Conservation (phyloP, 2,888 invertebrate species). For the Erynnis tages region DNA sequence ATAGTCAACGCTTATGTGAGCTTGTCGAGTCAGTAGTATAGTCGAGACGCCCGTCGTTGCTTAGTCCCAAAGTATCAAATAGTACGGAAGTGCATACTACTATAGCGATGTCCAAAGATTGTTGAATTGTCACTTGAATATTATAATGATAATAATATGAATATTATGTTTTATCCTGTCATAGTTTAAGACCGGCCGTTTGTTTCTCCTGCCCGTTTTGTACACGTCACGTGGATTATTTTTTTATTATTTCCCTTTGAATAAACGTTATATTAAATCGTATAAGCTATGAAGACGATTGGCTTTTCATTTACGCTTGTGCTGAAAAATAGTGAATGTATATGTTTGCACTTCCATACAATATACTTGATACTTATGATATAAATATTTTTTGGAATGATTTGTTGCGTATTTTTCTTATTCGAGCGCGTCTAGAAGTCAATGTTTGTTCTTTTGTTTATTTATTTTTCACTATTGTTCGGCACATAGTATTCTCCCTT, state of each 20-base stretch:
- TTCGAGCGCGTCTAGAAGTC: background rate
- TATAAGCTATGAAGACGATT: constrained; percentile 48
- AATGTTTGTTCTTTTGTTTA: constrained; percentile 43
- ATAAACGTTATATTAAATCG: constrained; percentile 57
- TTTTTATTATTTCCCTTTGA: constrained; percentile 2
- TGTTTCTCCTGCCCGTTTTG: constrained; percentile 22
- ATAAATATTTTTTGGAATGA: constrained; percentile 34
- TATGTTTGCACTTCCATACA: constrained; percentile 74
- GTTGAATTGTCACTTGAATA: constrained; percentile 11
- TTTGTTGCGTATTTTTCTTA: background rate
- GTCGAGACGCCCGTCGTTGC: background rate
- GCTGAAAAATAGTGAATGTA: constrained; percentile 82
- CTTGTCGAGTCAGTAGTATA: constrained; percentile 10
- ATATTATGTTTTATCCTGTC: constrained; percentile 9
- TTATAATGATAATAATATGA: constrained; percentile 15
- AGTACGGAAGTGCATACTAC: constrained; percentile 73
- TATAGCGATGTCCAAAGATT: constrained; percentile 33
- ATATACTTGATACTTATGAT: constrained; percentile 45
- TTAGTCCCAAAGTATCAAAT: constrained; percentile 40
- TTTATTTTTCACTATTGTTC: constrained; percentile 90
- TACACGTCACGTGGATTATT: constrained; percentile 40
- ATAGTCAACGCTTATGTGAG: background rate
- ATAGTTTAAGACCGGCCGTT: constrained; percentile 19
- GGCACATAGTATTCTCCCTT: constrained; percentile 82
- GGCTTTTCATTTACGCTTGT: constrained; percentile 63